Percentiles rank a stretch among this genome's conserved stretches.
These are phyloP conservation scores for Schizotus pectinicornis DNA, from an alignment of 2,888 invertebrate species.

Conservation along the genomic window DNA sequence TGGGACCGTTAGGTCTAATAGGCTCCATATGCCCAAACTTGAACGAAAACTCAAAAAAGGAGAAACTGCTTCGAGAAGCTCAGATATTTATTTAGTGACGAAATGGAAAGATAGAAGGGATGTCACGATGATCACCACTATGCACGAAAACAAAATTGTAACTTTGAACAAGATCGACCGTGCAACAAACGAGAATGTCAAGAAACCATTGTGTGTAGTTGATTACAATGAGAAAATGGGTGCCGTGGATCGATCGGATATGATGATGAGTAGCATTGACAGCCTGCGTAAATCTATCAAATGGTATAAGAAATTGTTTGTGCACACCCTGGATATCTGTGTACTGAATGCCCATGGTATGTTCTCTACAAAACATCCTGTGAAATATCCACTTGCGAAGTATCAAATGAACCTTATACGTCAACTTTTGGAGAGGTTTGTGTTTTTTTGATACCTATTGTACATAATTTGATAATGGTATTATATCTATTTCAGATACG, in stretches of 20 bases:
- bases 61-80: no score
- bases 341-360: conserved; percentile 28
- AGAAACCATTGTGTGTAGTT: conserved; percentile 29
- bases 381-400: no score
- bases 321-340: conserved; percentile 42
- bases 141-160: no score
- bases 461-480: no score
- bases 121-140: conserved; percentile 38
- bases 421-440: no score
- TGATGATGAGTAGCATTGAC: conserved; percentile 44
- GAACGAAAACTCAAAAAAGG: no score
- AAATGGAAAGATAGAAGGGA: conserved; percentile 48
- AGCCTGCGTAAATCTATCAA: conserved; percentile 45
- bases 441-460: no score
- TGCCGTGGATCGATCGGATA: conserved; percentile 45
- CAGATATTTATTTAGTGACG: no score
- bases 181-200: conserved; percentile 10
- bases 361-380: no score
- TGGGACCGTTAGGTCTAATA: conserved; percentile 15
- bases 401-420: no score
- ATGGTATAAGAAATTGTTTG: conserved; percentile 50
- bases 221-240: conserved; percentile 49
- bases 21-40: conserved; percentile 11
- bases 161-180: no score
- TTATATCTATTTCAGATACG: no score